Evolutionary conservation across 2,113 vertebrate species (phyloP).

Genomic region (Corynorhinus townsendii): DNA sequence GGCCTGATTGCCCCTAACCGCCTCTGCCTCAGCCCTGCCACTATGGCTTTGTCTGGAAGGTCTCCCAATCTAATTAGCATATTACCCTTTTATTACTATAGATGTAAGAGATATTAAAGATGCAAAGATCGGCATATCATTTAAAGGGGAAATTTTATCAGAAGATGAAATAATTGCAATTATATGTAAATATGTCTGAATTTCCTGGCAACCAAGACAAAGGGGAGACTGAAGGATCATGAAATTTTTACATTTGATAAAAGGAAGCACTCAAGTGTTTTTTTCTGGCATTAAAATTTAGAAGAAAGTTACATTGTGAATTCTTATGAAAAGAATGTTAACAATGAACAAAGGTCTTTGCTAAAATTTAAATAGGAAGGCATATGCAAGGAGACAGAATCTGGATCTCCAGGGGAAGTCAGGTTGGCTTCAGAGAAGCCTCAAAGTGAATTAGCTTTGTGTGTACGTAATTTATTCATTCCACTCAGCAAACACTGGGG

Average conservation of each 20-base stretch:
- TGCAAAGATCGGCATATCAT: not conserved
- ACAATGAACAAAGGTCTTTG: not conserved
- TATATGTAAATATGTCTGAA: not conserved
- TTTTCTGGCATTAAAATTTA: conserved; percentile 5
- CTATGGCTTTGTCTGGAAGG: too few relatives aligned
- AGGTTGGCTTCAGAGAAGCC: not conserved
- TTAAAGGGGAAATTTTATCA: conserved; percentile 36
- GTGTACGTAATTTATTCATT: not conserved
- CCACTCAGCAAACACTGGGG: not conserved
- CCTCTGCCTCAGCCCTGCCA: too few relatives aligned
- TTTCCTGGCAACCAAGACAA: conserved; percentile 7
- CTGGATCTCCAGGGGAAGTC: not conserved
- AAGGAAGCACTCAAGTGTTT: not conserved
- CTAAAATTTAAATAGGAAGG: not conserved
- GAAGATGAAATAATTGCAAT: conserved; percentile 2
- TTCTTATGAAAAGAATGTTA: not conserved
- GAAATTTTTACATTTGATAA: not conserved
- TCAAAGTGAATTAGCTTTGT: not conserved
- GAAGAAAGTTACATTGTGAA: not conserved
- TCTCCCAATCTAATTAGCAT: too few relatives aligned
- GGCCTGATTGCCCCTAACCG: too few relatives aligned
- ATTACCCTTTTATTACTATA: too few relatives aligned
- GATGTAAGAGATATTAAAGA: not conserved
- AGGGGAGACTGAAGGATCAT: not conserved
- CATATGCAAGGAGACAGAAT: not conserved